These are phyloP conservation scores for Galeopsomyia nigrocyanea DNA, from an alignment of 2,888 invertebrate species.

Conservation along the genomic window DNA sequence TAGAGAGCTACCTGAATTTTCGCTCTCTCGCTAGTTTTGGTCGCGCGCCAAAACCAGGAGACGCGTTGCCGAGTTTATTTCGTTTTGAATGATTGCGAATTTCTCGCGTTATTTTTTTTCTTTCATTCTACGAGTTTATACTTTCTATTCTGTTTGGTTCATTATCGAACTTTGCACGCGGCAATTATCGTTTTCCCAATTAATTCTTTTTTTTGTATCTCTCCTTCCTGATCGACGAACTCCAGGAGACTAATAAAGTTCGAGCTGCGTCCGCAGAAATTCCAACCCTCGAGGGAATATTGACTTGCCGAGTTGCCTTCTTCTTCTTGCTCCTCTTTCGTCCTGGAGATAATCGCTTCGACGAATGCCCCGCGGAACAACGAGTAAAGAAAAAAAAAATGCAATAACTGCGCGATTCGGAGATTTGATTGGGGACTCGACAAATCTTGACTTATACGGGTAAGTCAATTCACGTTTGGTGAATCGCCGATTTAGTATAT, in stretches of 20 bases:
- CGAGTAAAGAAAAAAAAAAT: neutral
- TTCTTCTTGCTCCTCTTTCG: slow-evolving; percentile 2
- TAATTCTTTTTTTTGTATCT: too few species aligned
- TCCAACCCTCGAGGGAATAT: slow-evolving; percentile 26
- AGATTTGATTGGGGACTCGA: too few species aligned
- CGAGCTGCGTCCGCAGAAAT: slow-evolving; percentile 13
- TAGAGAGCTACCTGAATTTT: slow-evolving; percentile 51
- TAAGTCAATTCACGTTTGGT: too few species aligned
- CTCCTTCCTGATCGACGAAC: too few species aligned
- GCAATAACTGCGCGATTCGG: slow-evolving; percentile 1
- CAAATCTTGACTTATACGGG: too few species aligned
- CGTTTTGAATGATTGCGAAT: neutral
- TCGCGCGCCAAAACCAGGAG: slow-evolving; percentile 56
- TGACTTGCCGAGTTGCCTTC: neutral
- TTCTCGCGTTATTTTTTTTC: neutral
- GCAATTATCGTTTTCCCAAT: slow-evolving; percentile 10
- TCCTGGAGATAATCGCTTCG: slow-evolving; percentile 27
- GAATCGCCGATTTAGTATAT: too few species aligned
- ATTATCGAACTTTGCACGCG: slow-evolving; percentile 4
- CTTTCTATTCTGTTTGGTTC: neutral
- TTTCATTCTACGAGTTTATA: neutral
- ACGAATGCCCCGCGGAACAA: slow-evolving; percentile 5
- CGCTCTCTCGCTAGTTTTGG: slow-evolving; percentile 53
- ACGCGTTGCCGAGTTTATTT: slow-evolving; percentile 42
- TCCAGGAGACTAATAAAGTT: slow-evolving; percentile 26